phyloP scores from a whole-genome alignment of 2,113 vertebrate genomes.

The Crotophaga sulcirostris region DNA sequence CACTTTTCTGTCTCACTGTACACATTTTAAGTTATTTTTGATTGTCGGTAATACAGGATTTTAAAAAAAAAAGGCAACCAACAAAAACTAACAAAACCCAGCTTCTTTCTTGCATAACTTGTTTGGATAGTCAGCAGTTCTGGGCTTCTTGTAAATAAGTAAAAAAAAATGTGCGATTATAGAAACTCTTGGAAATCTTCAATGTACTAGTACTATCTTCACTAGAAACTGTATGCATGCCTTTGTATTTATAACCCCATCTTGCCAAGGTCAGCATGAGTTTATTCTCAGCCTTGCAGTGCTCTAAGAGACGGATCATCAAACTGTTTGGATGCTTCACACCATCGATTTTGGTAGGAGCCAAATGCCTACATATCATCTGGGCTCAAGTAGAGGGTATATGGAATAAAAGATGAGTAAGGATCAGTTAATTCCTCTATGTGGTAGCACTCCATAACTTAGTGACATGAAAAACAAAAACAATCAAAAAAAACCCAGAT shows the following conservation, averaged over 20 bases:
- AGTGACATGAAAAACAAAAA: not conserved
- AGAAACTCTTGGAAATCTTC: not conserved
- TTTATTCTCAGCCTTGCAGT: not conserved
- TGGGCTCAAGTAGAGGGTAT: not conserved
- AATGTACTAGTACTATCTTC: not conserved
- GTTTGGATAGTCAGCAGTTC: not conserved
- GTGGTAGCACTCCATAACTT: not conserved
- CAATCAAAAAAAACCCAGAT: not conserved
- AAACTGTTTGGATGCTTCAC: not conserved
- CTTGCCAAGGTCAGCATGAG: not conserved
- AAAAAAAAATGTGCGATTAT: not conserved
- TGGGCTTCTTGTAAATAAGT: not conserved
- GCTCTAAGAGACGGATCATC: fast-evolving
- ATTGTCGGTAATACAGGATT: not conserved
- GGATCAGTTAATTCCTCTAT: fast-evolving
- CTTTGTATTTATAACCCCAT: not conserved
- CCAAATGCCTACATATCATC: fast-evolving
- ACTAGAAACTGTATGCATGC: not conserved
- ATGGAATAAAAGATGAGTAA: not conserved
- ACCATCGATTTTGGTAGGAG: not conserved
- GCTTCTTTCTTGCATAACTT: not conserved
- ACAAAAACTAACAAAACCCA: not conserved
- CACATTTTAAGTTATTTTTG: conserved; percentile 10
- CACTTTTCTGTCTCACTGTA: not conserved
- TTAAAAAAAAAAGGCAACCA: not conserved